Evolutionary conservation across 2,113 vertebrate genomes (phyloP).

Genomic region (Mola mola): DNA sequence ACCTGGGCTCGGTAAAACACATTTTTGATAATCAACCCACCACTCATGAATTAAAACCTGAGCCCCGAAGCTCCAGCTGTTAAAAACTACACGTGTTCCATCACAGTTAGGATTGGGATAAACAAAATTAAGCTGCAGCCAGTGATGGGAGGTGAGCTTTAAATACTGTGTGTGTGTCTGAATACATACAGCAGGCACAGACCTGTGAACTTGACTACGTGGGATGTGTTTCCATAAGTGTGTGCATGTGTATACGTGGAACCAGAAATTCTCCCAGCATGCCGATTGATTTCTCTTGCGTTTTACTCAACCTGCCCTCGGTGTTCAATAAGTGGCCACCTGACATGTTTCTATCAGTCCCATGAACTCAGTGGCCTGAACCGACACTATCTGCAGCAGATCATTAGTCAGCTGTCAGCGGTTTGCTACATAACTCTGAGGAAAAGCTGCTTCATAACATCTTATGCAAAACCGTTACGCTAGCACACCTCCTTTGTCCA

Average conservation of each 20-base stretch:
- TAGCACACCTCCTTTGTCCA: background rate
- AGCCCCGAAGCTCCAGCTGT: background rate
- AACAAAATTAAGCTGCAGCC: too few relatives aligned
- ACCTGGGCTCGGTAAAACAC: background rate
- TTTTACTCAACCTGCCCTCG: background rate
- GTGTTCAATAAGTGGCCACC: slow-evolving; percentile 16
- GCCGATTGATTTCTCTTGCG: background rate
- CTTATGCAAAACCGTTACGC: background rate
- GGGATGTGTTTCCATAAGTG: too few relatives aligned
- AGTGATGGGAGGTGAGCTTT: too few relatives aligned
- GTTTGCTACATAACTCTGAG: slow-evolving; percentile 1
- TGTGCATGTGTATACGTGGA: too few relatives aligned
- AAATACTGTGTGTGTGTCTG: too few relatives aligned
- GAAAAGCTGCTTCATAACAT: background rate
- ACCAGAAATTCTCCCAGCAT: too few relatives aligned
- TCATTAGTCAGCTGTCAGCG: slow-evolving; percentile 29
- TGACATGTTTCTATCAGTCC: slow-evolving; percentile 22
- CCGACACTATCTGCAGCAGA: background rate
- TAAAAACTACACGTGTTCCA: too few relatives aligned
- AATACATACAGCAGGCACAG: too few relatives aligned
- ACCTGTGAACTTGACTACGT: too few relatives aligned
- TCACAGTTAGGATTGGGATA: too few relatives aligned
- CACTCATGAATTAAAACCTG: background rate
- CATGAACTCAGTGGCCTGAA: slow-evolving; percentile 20
- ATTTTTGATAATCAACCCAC: background rate